A percentile compares a stretch with the other conserved stretches of the same genome.
Evolutionary conservation across 1,140 invertebrate genomes (phyloP).

Genomic region (roundworm (Caenorhabditis elegans)): DNA sequence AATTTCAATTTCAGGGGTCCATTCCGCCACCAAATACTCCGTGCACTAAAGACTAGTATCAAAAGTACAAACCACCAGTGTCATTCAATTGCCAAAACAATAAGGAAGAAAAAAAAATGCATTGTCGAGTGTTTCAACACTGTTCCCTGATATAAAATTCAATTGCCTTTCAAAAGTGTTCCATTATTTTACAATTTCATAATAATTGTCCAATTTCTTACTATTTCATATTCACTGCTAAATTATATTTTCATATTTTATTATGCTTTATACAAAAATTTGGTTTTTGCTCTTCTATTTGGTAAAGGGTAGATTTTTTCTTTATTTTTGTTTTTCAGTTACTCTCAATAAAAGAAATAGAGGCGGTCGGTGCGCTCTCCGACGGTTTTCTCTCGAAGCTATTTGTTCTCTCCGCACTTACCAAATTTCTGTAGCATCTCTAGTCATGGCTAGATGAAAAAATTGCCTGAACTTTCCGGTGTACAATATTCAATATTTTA

Average conservation of each 20-base stretch:
- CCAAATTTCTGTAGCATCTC: neutral
- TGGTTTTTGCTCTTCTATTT: no score
- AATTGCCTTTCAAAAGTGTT: neutral
- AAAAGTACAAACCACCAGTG: neutral
- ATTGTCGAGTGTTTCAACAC: neutral
- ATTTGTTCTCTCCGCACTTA: neutral
- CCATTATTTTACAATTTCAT: neutral
- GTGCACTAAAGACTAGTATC: neutral
- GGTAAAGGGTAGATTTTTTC: no score
- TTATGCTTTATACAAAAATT: no score
- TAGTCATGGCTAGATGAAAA: neutral
- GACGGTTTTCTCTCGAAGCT: neutral
- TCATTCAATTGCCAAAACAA: neutral
- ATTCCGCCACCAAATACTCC: constrained; percentile 23
- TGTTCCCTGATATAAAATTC: neutral
- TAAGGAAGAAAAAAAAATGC: neutral
- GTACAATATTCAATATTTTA: no score
- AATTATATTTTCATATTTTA: no score
- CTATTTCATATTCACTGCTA: no score
- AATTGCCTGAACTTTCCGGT: neutral
- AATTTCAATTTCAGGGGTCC: neutral
- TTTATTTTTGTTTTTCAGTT: no score
- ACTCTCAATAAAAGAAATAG: no score
- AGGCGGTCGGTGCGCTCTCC: no score
- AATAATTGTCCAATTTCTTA: no score